phyloP scores from a whole-genome alignment of 2,888 invertebrate species.

The Catocala nupta region DNA sequence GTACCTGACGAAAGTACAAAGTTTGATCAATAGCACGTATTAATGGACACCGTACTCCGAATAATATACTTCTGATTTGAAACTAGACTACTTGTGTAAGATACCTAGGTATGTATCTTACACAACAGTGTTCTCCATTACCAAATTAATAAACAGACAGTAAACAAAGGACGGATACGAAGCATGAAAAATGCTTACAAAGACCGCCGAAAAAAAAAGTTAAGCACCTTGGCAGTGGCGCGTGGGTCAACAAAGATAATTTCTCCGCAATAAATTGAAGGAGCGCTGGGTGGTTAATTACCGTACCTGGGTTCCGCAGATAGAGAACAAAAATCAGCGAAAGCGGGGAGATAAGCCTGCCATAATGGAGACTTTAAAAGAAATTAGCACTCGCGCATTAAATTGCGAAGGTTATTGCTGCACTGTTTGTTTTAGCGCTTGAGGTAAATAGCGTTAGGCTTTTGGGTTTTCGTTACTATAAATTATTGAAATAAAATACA shows the following conservation, averaged over 20 bases:
- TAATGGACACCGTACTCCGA: too few relatives aligned
- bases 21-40: too few relatives aligned
- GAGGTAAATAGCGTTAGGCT: too few relatives aligned
- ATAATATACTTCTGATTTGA: too few relatives aligned
- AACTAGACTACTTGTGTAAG: too few relatives aligned
- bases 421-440: background rate
- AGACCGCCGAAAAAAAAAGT: constrained; percentile 69
- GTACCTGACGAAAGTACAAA: too few relatives aligned
- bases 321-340: constrained; percentile 66
- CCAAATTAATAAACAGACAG: constrained; percentile 61
- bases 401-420: constrained; percentile 49
- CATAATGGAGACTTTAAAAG: constrained; percentile 72
- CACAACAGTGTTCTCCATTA: constrained; percentile 30
- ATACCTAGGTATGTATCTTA: background rate
- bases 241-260: constrained; percentile 83
- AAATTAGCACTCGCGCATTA: constrained; percentile 76
- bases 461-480: too few relatives aligned
- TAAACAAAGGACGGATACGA: constrained; percentile 49
- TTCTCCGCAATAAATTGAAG: constrained; percentile 76
- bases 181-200: constrained; percentile 65
- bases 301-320: constrained; percentile 66
- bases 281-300: constrained; percentile 71
- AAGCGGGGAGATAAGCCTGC: constrained; percentile 65
- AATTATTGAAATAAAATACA: too few relatives aligned
- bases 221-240: constrained; percentile 66